Base-by-base conservation (phyloP, 2,797 vertebrate genomes). In the Mus caroli region DNA sequence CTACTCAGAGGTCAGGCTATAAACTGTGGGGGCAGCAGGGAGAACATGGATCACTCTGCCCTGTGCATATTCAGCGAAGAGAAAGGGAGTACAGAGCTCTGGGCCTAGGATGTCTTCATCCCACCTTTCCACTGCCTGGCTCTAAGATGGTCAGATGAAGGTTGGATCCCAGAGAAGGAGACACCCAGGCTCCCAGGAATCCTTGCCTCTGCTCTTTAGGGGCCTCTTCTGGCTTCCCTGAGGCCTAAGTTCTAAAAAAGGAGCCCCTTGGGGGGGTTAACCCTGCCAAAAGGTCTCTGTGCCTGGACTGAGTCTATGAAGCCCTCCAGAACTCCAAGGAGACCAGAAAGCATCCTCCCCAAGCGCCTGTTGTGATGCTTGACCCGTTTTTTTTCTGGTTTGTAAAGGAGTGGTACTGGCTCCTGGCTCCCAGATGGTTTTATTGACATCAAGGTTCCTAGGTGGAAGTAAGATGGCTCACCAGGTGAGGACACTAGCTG, bases 1-100 rank as follows among this genome's bases (percentile, higher is more conserved):
- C 43, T 73, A 40, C 50, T 54, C 12, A 20, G 83, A 80, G 28
- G n/a, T 50, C 28, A 60, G 90, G 67, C 22, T 83, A 1, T 58
- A 11, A 24, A 56, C 11, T 20, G 40, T 54, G 67, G n/a, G 7
- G 0, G 5, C 28, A 60, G 8, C 26, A 28, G 37, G 34, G 9
- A 13, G 31, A 2, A 12, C 1, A 5, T 7, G 37, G 26, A n/a
- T 40, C n/a, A 15, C 5, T 1, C 0, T 1, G 1, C 37, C 43
- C 43, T 13, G 34, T 13, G 46, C 37, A 24, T 56, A 87, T 88
- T 12, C 3, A 40, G 52, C 46, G 52, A 52, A 20, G 43, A 20
- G 43, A n/a, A 22, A 17, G 3, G 50, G 6, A 13, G 52, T 37
- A 92, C 13, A 78, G 14, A 5, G 37, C 11, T 20, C 34, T 75